phyloP scores from a whole-genome alignment of 2,113 vertebrate species.

The Myotis davidii region DNA sequence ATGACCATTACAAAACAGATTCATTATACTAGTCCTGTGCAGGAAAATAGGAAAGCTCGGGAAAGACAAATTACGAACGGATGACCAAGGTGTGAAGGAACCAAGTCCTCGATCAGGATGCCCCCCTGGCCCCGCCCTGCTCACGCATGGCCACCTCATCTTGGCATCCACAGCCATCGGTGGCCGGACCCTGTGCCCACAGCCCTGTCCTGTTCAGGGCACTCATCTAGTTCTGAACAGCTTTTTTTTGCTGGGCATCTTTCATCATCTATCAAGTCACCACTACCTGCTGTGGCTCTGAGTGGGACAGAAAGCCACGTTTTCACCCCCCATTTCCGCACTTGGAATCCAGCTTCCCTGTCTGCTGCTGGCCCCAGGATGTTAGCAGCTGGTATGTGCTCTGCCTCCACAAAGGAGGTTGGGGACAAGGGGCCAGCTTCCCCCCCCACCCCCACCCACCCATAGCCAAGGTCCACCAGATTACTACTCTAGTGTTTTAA shows the following conservation, averaged over 20 bases:
- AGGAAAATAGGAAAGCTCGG: background rate
- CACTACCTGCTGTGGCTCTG: background rate
- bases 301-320: background rate
- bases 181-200: background rate
- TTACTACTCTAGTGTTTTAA: background rate
- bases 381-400: background rate
- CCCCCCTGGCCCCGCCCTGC: background rate
- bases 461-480: background rate
- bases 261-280: background rate
- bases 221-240: background rate
- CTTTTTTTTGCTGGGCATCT: background rate
- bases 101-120: background rate
- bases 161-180: background rate
- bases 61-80: background rate
- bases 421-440: background rate
- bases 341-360: background rate
- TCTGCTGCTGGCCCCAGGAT: background rate
- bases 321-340: background rate
- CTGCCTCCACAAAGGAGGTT: background rate
- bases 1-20: background rate
- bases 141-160: fast-evolving
- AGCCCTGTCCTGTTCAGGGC: background rate
- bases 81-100: background rate
- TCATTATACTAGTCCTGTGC: background rate
- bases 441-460: no score